Conservation (phyloP, 1,140 invertebrate genomes). For the Drosophila jambulina region DNA sequence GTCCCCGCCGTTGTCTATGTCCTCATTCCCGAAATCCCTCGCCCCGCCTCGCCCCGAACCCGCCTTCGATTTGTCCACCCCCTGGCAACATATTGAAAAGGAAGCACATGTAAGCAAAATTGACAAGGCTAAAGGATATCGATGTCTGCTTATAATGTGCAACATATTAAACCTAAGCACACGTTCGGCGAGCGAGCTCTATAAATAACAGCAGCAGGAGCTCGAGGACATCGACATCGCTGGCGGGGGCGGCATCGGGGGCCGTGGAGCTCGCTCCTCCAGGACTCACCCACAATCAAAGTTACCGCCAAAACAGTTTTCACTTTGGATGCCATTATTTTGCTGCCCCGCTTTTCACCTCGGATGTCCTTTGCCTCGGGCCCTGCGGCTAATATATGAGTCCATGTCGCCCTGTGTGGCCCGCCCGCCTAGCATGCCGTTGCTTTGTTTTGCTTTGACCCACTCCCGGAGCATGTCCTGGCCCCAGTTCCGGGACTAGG, state of each 20-base stretch:
- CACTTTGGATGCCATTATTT: constrained; percentile 81
- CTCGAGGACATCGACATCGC: constrained; percentile 21
- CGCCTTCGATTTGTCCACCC: constrained; percentile 10
- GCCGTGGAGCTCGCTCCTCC: constrained; percentile 9
- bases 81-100: constrained; percentile 78
- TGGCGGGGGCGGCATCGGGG: not conserved
- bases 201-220: constrained; percentile 78
- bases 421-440: constrained; percentile 55
- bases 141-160: constrained; percentile 85
- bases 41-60: not conserved
- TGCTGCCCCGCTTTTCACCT: constrained; percentile 57
- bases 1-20: constrained; percentile 39
- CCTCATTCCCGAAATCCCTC: constrained; percentile 21
- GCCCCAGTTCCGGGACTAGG: constrained; percentile 36
- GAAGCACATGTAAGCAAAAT: constrained; percentile 84
- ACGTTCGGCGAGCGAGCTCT: constrained; percentile 70
- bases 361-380: constrained; percentile 68
- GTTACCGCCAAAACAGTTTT: constrained; percentile 81
- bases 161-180: constrained; percentile 84
- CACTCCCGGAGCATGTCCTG: constrained; percentile 33
- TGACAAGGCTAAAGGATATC: constrained; percentile 85
- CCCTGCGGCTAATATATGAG: constrained; percentile 82
- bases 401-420: constrained; percentile 66
- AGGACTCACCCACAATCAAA: constrained; percentile 65
- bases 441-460: constrained; percentile 69